Base-by-base conservation (phyloP, 2,113 vertebrate species). In the Propithecus coquereli region DNA sequence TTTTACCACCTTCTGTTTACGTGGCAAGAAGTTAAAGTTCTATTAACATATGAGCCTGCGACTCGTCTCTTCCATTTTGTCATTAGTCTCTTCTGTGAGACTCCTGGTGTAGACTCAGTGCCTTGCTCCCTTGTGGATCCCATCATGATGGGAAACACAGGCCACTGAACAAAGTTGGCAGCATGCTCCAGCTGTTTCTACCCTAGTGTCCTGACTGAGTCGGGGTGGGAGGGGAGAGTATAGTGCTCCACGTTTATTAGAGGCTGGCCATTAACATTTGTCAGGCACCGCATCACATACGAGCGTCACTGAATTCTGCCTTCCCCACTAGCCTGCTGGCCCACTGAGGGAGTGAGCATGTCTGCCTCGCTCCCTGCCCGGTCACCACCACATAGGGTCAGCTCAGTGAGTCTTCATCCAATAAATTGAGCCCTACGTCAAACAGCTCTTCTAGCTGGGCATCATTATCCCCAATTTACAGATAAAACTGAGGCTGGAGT, bases 41-140 rank as follows among this genome's bases (percentile, higher is more conserved):
- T 43, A 43, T 43, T n/a, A 68, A 17, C 20, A 0, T 13, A 34
- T 22, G 34, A 43, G 30, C 4, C 47, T 90, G 50, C 40, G 47
- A 34, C 30, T 61, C 63, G 27, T n/a, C 32, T 34, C 66, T 37
- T 22, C 45, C 40, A 2, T 18, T 47, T 59, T 66, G 81, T 59
- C 18, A 17, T 40, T 17, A 43, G 20, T 74, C 87, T 79, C n/a
- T 66, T 84, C 87, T 30, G 45, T 34, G 77, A 52, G 43, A 34
- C 30, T 52, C 61, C 77, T 57, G 40, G 27, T 0, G 0, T 77
- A 40, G 32, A 47, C 17, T n/a, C 8, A 0, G 7, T 74, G 30
- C 30, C 85, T 61, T 57, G 6, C 52, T 94, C 86, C 50, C 57
- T 54, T 61, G 18, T 22, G 81, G 59, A n/a, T 59, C 71, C 68